A percentile compares a stretch with the other conserved stretches of the same genome.
Evolutionary conservation across 2,113 vertebrate genomes (phyloP).

Genomic region (Notarius quadriscutis): DNA sequence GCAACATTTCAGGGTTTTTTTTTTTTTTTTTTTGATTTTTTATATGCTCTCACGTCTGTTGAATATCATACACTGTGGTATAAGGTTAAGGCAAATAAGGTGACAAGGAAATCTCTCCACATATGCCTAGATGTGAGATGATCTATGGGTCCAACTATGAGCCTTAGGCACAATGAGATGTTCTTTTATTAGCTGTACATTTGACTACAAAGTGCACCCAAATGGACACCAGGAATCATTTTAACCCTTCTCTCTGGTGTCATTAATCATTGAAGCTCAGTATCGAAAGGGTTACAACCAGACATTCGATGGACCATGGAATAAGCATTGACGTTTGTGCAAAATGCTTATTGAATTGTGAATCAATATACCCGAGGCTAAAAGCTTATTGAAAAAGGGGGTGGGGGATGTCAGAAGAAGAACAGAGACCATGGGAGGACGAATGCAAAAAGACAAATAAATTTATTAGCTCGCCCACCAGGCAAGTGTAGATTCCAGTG

Average conservation of each 20-base stretch:
- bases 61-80: not conserved
- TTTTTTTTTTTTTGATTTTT: not conserved
- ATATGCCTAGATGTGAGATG: slow-evolving; percentile 5
- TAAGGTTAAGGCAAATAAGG: not conserved
- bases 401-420: not conserved
- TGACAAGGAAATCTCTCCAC: not conserved
- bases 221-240: slow-evolving; percentile 16
- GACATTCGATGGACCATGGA: not conserved
- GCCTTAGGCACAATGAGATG: not conserved
- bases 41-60: not conserved
- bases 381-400: not conserved
- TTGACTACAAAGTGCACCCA: not conserved
- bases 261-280: not conserved
- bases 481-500: not conserved
- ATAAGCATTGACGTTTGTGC: slow-evolving; percentile 19
- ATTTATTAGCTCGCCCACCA: not conserved
- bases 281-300: slow-evolving; percentile 23
- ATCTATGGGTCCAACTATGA: not conserved
- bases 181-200: not conserved
- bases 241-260: slow-evolving; percentile 4
- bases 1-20: not conserved
- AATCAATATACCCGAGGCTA: slow-evolving; percentile 14
- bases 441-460: not conserved
- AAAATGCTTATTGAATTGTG: slow-evolving; percentile 28
- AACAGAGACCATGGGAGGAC: not conserved